These are phyloP conservation scores for Lophura nycthemera DNA, from an alignment of 2,113 vertebrate species.

Conservation along the genomic window DNA sequence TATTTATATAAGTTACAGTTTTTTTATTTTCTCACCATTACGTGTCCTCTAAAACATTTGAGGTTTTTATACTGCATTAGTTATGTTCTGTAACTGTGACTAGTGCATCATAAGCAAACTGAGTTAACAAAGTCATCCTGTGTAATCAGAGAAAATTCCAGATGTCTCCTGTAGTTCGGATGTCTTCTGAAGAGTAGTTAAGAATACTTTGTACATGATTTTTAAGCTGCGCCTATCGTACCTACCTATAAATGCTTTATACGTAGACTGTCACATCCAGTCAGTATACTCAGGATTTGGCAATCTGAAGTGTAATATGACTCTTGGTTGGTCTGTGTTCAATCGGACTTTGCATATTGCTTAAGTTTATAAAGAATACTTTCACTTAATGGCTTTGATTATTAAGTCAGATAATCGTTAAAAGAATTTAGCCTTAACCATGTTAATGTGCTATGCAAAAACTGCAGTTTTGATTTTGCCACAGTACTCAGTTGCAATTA, in stretches of 20 bases:
- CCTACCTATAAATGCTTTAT: slow-evolving; percentile 42
- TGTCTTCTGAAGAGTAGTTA: slow-evolving; percentile 59
- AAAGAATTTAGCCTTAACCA: background rate
- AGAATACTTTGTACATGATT: slow-evolving; percentile 17
- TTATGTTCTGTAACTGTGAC: slow-evolving; percentile 35
- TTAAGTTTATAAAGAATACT: background rate
- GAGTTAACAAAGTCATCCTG: background rate
- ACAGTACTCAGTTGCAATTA: background rate
- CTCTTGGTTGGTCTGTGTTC: slow-evolving; percentile 34
- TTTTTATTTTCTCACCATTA: slow-evolving; percentile 49
- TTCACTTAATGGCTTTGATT: background rate
- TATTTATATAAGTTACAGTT: background rate
- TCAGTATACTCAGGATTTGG: background rate
- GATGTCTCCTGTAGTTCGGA: slow-evolving; percentile 35
- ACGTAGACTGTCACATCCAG: slow-evolving; percentile 44
- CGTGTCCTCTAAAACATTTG: slow-evolving; percentile 42
- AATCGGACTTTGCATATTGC: slow-evolving; percentile 6
- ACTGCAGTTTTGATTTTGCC: background rate
- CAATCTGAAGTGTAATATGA: background rate
- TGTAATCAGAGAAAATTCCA: slow-evolving; percentile 18
- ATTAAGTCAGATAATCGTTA: background rate
- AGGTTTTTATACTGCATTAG: slow-evolving; percentile 58
- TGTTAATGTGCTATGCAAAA: slow-evolving; percentile 15
- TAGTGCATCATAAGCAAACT: slow-evolving; percentile 40
- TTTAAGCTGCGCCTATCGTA: slow-evolving; percentile 19